Percentiles rank a stretch among this genome's conserved stretches.
Conservation (phyloP, 2,797 vertebrate species). For the Mastacembelus armatus region DNA sequence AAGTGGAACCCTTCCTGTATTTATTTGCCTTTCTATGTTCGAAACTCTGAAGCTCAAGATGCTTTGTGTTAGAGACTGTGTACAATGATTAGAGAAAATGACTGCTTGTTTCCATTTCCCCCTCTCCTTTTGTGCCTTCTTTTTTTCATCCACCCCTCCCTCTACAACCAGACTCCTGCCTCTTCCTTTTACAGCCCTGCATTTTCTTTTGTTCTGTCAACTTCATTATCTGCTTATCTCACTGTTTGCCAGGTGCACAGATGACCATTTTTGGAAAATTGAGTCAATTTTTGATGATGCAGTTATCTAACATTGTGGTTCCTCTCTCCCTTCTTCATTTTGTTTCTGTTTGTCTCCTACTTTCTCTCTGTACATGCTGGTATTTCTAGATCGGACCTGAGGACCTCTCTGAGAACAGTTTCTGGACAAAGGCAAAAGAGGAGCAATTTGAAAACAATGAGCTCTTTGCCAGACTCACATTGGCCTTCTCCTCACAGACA, state of each 20-base stretch:
- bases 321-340: conserved; percentile 19
- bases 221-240: conserved; percentile 35
- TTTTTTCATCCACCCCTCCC: conserved; percentile 25
- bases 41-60: conserved; percentile 38
- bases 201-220: conserved; percentile 41
- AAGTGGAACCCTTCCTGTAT: conserved; percentile 27
- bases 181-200: conserved; percentile 29
- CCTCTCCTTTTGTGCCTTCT: conserved; percentile 33
- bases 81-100: conserved; percentile 64
- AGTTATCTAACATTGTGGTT: conserved; percentile 30
- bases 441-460: conserved; percentile 89
- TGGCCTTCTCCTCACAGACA: conserved; percentile 89
- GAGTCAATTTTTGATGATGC: conserved; percentile 40
- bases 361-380: conserved; percentile 2
- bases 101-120: conserved; percentile 50
- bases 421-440: conserved; percentile 90
- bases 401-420: conserved; percentile 89
- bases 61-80: conserved; percentile 49
- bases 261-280: conserved; percentile 40
- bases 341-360: conserved; percentile 7
- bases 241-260: conserved; percentile 41
- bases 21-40: conserved; percentile 42
- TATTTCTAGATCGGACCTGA: conserved; percentile 84
- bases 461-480: conserved; percentile 91
- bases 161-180: conserved; percentile 25